Evolutionary conservation across 2,797 vertebrate genomes (phyloP).

Genomic region (Pantherophis vulpinus): DNA sequence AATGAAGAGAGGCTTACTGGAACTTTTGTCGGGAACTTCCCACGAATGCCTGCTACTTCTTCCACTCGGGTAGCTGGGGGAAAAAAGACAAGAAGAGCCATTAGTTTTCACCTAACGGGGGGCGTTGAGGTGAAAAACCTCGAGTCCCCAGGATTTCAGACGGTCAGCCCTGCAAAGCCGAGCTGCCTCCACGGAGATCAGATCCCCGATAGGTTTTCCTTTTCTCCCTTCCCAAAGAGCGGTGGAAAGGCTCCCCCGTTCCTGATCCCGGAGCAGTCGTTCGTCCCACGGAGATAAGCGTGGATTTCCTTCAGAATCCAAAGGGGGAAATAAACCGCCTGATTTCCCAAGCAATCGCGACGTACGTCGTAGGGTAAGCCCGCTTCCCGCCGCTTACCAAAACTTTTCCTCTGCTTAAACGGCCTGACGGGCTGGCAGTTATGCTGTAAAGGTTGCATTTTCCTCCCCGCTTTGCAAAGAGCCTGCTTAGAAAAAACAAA

Average conservation of each 20-base stretch:
- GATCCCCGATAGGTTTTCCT: background rate
- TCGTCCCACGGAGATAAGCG: background rate
- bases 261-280: background rate
- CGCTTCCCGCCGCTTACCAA: constrained; percentile 69
- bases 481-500: background rate
- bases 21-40: constrained; percentile 88
- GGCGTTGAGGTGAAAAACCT: background rate
- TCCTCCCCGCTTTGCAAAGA: background rate
- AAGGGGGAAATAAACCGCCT: background rate
- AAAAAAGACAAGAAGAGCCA: background rate
- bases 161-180: background rate
- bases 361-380: background rate
- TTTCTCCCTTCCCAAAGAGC: background rate
- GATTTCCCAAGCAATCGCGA: background rate
- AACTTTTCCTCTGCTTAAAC: constrained; percentile 86
- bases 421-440: constrained; percentile 67
- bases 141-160: background rate
- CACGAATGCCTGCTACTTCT: constrained; percentile 83
- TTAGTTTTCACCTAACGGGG: background rate
- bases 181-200: background rate
- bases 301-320: background rate
- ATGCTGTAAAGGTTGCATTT: constrained; percentile 73
- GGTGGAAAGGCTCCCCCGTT: background rate
- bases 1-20: constrained; percentile 73
- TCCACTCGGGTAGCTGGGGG: constrained; percentile 79